Evolutionary conservation across 1,140 invertebrate genomes (phyloP), one percentile per base, ranked within the genome.

Genomic region (Drosophila littoralis): DNA sequence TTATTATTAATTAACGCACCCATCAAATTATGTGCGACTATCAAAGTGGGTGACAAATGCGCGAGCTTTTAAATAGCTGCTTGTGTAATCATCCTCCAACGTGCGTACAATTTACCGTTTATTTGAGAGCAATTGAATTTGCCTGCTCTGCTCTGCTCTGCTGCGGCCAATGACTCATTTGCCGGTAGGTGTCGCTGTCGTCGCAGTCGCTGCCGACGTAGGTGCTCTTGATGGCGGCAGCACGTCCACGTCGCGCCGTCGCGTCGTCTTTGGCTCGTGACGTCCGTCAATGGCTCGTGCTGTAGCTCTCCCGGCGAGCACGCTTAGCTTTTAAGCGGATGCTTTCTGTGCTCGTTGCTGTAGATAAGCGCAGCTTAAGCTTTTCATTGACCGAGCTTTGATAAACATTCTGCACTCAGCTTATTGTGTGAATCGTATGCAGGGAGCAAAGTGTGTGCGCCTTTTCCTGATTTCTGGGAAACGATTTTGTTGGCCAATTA

Each of bases 81-180:
- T 65, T 65, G 50, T 66, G 63, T 33, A 72, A 72, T 65, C 61
- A 36, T 45, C 32, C 15, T 2, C 8, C n/a, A 33, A 15, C n/a
- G 4, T 43, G n/a, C 32, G n/a, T 54, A 13, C 8, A 36, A 17
- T 54, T 55, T 35, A 57, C 33, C 45, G 42, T 43, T 54, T 9
- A 36, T 36, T 36, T 10, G 13, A 52, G 33, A 33, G 28, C 28
- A 22, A 45, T 28, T 38, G 13, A 35, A 65, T 45, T 45, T 57
- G 2, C 28, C 15, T 48, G 60, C 7, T 9, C 17, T 15, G 48
- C 17, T 65, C 63, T 36, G 63, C 15, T 55, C 63, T 22, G 63
- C 12, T 40, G 32, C 17, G 10, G 57, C 7, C 48, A 7, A 36
- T 69, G 59, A 67, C 17, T 70, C 67, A 52, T 33, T 50, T 46